Base-by-base conservation (phyloP, 2,797 vertebrate species). In the Miichthys miiuy region DNA sequence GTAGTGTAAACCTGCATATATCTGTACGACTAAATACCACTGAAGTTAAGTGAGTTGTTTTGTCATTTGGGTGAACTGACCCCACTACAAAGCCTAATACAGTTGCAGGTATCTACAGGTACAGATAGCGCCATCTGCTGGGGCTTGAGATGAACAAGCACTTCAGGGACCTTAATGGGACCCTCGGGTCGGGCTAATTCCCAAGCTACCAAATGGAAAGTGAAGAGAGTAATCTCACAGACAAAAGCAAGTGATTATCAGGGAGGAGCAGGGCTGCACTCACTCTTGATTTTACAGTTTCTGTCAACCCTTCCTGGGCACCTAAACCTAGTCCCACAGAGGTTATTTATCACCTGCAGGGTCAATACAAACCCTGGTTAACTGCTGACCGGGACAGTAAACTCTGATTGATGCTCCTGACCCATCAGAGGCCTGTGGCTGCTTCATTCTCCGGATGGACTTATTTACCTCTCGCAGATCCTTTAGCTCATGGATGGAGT, bases 311-410 rank as follows among this genome's bases (percentile, higher is more conserved):
- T n/a, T 83, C 56, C 75, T 38, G 18, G 63, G 63, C 70, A 72
- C 70, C 83, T 72, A 48, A 78, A 81, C 68, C 42, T 51, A 20
- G 51, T 71, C 61, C 54, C n/a, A 1, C 18, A 4, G 42, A 61
- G 57, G 68, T 87, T 83, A 88, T 95, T 93, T 88, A 93, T 92
- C 85, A 87, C 68, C 87, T 74, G 64, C 47, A 30, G 30, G 67
- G 78, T 94, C 92, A 81, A 92, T 92, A 86, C 70, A 30, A 75
- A 79, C 79, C 63, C 73, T 63, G 81, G 81, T 82, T 91, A 88
- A 88, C 80, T 87, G 87, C 92, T 93, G 93, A 92, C 78, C 77
- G 14, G 74, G 77, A 84, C 83, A 84, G 87, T 85, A 83, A 90
- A 90, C 66, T 62, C 78, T 86, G 88, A 93, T 85, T 77, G 79